Percentiles rank a stretch among this genome's conserved stretches.
Conservation (phyloP, 1,140 invertebrate genomes). For the Camponotus pennsylvanicus region DNA sequence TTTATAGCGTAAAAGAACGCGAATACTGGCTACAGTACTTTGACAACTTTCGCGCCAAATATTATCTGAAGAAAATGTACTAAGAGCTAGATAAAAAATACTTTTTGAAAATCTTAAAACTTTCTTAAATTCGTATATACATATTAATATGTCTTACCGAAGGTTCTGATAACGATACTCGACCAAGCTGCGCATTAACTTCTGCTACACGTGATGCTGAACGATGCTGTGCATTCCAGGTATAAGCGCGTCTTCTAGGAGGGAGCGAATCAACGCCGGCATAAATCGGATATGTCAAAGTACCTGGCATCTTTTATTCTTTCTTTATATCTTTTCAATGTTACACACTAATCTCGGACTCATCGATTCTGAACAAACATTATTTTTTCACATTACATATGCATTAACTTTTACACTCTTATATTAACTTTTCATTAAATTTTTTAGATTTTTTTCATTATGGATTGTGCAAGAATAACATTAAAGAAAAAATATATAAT, state of each 20-base stretch:
- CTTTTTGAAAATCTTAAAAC: conserved; percentile 40
- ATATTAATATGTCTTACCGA: conserved; percentile 68
- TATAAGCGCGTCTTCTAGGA: conserved; percentile 80
- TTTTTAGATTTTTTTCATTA: no score
- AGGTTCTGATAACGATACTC: conserved; percentile 78
- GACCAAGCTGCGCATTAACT: conserved; percentile 70
- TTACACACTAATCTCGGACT: background rate
- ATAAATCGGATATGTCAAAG: conserved; percentile 84
- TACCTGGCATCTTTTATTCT: conserved; percentile 81
- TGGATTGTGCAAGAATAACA: no score
- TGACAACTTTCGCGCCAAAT: no score
- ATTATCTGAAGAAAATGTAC: no score
- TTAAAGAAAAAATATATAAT: no score
- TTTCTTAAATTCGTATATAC: conserved; percentile 31
- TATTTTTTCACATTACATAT: background rate
- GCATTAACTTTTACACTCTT: no score
- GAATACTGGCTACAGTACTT: no score
- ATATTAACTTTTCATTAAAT: no score
- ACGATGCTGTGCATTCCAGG: conserved; percentile 77
- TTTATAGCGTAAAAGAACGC: no score
- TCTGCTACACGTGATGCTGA: conserved; percentile 65
- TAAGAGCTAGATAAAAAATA: conserved; percentile 13
- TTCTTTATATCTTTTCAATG: background rate
- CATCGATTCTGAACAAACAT: conserved; percentile 38
- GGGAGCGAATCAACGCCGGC: conserved; percentile 80